phyloP scores from a whole-genome alignment of 1,140 invertebrate species.

The Tribolium madens region DNA sequence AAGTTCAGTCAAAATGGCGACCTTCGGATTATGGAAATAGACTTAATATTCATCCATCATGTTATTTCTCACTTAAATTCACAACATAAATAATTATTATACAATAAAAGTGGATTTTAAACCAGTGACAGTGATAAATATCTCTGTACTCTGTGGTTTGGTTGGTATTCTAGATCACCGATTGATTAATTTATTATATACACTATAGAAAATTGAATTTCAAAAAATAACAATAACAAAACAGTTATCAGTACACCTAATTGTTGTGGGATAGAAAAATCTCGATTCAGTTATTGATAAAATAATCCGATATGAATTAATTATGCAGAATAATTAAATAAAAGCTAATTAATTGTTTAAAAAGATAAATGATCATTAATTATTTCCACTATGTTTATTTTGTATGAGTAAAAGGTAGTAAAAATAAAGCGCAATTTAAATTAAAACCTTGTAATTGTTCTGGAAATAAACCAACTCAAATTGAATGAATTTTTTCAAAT shows the following conservation, averaged over 20 bases:
- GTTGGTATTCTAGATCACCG: too few species aligned
- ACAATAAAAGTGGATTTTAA: background rate
- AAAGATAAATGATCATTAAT: too few species aligned
- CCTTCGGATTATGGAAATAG: constrained; percentile 20
- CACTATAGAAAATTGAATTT: too few species aligned
- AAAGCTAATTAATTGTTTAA: background rate
- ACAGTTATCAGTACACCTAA: background rate
- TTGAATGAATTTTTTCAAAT: background rate
- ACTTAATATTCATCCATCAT: constrained; percentile 23
- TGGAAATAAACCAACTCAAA: background rate
- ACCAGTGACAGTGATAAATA: too few species aligned
- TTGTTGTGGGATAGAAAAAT: background rate
- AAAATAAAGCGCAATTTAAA: background rate
- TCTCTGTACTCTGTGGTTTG: too few species aligned
- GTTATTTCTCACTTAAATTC: background rate
- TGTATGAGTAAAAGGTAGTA: too few species aligned
- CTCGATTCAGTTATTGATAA: background rate
- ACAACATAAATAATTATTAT: background rate
- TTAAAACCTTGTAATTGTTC: background rate
- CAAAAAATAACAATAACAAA: background rate
- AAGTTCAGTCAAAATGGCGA: constrained; percentile 25
- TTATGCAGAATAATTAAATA: background rate
- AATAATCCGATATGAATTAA: background rate
- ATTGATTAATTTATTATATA: background rate
- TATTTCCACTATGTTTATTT: too few species aligned